phyloP scores from a whole-genome alignment of 2,113 vertebrate species.

The Mustela lutreola region DNA sequence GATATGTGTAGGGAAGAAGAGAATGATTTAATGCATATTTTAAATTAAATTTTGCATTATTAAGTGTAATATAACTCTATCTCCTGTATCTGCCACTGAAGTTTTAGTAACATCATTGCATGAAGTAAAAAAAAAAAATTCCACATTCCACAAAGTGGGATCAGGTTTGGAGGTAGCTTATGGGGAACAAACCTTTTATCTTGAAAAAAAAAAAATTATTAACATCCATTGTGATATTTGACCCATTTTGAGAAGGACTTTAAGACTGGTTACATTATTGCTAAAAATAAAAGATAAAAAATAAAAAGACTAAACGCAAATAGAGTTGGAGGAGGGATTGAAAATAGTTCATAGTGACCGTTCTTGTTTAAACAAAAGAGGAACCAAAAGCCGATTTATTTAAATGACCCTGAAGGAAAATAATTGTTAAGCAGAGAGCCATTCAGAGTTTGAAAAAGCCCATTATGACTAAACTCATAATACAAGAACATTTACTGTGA shows the following conservation, averaged over 20 bases:
- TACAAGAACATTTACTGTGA: constrained; percentile 72
- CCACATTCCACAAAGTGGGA: not conserved
- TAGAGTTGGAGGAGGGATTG: not conserved
- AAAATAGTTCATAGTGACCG: not conserved
- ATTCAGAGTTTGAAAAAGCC: constrained; percentile 64
- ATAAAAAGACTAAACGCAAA: not conserved
- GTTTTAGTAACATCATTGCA: not conserved
- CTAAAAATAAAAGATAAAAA: not conserved
- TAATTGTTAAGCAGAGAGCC: constrained; percentile 39
- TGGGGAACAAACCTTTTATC: not conserved
- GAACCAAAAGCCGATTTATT: constrained; percentile 1
- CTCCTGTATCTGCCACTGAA: not conserved
- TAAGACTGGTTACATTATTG: not conserved
- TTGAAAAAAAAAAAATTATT: not conserved
- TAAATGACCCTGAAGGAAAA: constrained; percentile 53
- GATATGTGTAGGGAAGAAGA: not conserved
- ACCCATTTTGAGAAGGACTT: not conserved
- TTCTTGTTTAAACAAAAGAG: constrained; percentile 63
- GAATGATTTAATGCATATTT: not conserved
- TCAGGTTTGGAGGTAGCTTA: not conserved
- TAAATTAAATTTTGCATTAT: not conserved
- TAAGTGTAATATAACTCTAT: not conserved
- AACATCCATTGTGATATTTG: not conserved
- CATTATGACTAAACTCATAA: constrained; percentile 78
- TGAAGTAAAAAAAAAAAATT: not conserved